A percentile compares a stretch with the other conserved stretches of the same genome.
Conservation (phyloP, 2,797 vertebrate genomes). For the Orestias chungarensis region DNA sequence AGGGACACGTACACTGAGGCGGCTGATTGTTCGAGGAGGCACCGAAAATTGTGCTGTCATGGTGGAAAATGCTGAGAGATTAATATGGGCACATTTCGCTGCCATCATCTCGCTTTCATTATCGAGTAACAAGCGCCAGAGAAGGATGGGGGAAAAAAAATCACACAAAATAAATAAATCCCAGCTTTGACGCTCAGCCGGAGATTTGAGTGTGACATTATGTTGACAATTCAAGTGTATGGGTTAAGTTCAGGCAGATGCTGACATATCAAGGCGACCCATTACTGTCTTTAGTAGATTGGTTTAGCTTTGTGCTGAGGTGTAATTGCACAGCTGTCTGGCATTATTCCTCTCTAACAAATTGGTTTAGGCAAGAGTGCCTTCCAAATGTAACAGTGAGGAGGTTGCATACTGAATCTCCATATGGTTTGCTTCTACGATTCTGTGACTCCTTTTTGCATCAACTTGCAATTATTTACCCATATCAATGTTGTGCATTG, state of each 20-base stretch:
- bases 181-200: conserved; percentile 61
- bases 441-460: background rate
- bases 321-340: conserved; percentile 69
- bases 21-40: conserved; percentile 55
- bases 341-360: conserved; percentile 53
- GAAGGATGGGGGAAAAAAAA: background rate
- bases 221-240: conserved; percentile 62
- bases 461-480: background rate
- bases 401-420: conserved; percentile 14
- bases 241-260: conserved; percentile 60
- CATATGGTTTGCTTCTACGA: background rate
- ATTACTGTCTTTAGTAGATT: conserved; percentile 49
- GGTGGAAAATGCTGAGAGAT: conserved; percentile 71
- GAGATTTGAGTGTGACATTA: conserved; percentile 67
- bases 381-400: conserved; percentile 36
- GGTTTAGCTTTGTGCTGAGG: conserved; percentile 55
- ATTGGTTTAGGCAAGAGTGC: conserved; percentile 48
- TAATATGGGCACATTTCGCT: conserved; percentile 62
- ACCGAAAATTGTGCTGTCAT: conserved; percentile 73
- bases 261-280: conserved; percentile 60
- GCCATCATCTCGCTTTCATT: conserved; percentile 75
- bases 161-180: conserved; percentile 16
- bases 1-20: conserved; percentile 54
- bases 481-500: background rate
- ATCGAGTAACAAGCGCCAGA: conserved; percentile 61